Conservation (phyloP, 35 echinoderm and acorn worm species). For the Hemicentrotus pulcherrimus region DNA sequence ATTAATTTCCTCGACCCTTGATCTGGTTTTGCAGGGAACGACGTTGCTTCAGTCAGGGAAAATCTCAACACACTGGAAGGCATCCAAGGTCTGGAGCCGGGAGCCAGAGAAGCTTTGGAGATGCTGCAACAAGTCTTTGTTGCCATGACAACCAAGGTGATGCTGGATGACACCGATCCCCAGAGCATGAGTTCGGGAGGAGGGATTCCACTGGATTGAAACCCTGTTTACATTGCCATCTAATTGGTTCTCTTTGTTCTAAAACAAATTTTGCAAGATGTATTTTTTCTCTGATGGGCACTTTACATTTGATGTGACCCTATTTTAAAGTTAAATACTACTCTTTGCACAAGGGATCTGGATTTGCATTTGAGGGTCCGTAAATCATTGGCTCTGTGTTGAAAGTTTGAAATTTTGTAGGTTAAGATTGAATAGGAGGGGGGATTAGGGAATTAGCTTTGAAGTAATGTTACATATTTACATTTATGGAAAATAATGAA, state of each 20-base stretch:
- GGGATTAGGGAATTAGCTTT: too few species aligned
- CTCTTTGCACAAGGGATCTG: too few species aligned
- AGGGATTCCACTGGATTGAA: slow-evolving; percentile 28
- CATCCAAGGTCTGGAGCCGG: background rate
- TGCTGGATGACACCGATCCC: slow-evolving; percentile 27
- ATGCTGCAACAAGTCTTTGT: slow-evolving; percentile 43
- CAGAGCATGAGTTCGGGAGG: slow-evolving; percentile 6
- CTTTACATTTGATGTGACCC: background rate
- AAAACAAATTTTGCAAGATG: background rate
- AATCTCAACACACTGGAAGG: background rate
- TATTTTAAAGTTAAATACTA: too few species aligned
- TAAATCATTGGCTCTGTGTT: background rate
- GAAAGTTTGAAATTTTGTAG: background rate
- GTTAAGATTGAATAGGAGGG: too few species aligned
- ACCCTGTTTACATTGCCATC: background rate
- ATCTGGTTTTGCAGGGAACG: background rate
- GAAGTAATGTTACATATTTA: too few species aligned
- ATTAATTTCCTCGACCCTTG: background rate
- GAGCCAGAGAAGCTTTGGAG: background rate
- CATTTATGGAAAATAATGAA: too few species aligned
- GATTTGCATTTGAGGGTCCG: background rate
- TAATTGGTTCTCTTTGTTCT: background rate
- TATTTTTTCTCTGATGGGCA: background rate
- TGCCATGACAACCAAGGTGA: background rate
- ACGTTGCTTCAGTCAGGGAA: background rate